Evolutionary conservation across 37 sponge, comb jelly and placozoan species (phyloP), one percentile per base, ranked within the genome.

Genomic region (Ianthella basta): DNA sequence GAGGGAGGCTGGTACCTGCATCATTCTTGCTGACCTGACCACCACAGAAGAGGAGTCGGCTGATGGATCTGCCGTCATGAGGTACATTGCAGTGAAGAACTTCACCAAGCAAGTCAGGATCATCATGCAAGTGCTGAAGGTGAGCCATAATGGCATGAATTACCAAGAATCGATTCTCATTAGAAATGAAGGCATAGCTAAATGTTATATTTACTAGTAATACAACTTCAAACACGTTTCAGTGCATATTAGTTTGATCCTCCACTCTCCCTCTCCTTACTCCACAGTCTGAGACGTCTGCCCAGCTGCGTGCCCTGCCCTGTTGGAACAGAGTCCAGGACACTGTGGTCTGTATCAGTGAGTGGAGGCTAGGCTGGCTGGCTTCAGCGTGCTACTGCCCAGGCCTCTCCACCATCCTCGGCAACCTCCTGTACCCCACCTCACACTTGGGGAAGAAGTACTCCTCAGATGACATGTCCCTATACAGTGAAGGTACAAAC

Each of bases 321-420:
- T 67, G 84, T 2, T 91, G 89, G 91, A 75, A 81, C 12, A n/a
- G 56, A 4, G 67, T 59, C 3, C 44, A 32, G 19, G 96, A 93
- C 72, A 82, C 83, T 32, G 92, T 89, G n/a, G 21, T 95, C 20
- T 93, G 91, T 34, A 32, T 91, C 15, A 86, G 56, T 63, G 94
- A 93, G 72, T 82, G 91, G 44, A 91, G 92, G 68, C 74, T 96
- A 21, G 95, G 95, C 0, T 67, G 94, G 37, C 74, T 96, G 16
- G 92, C 90, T 14, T 86, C 89, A 55, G 94, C 84, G 55, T 94
- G 92, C 39, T 32, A 86, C 19, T 89, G 95, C 72, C 97, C 95
- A 15, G 97, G 97, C 12, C 83, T 94, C 40, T 94, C 95, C 16
- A 91, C 97, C 33, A 72, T 94, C 14, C 60, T 96, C 24, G 66